Percentiles rank a stretch among this genome's conserved stretches.
Evolutionary conservation across 2,797 vertebrate species (phyloP).

Genomic region (Knipowitschia caucasica): DNA sequence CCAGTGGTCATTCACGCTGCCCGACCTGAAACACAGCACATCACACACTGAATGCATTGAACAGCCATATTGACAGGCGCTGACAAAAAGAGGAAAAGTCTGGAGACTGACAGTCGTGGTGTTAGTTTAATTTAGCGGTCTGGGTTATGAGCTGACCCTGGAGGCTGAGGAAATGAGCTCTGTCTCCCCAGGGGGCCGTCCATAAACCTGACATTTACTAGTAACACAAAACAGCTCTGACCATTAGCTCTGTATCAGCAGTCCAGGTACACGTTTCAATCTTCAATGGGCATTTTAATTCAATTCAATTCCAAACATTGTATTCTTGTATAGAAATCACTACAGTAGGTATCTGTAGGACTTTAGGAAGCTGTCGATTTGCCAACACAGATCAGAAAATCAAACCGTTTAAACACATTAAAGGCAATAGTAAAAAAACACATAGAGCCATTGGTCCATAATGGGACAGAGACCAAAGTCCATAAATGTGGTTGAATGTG

Average conservation of each 20-base stretch:
- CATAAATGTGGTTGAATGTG: too few species aligned
- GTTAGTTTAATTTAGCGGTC: conserved; percentile 21
- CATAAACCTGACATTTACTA: conserved; percentile 39
- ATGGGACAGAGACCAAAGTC: too few species aligned
- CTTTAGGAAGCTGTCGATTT: too few species aligned
- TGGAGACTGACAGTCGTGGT: conserved; percentile 2
- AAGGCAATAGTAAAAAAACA: too few species aligned
- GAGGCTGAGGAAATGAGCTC: conserved; percentile 34
- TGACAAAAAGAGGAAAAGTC: not conserved
- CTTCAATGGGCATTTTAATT: too few species aligned
- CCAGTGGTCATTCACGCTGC: conserved; percentile 91
- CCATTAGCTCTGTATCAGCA: conserved; percentile 7
- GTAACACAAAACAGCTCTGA: conserved; percentile 21
- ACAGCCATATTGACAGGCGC: not conserved
- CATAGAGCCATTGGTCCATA: too few species aligned
- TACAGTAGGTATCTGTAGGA: too few species aligned
- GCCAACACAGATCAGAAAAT: too few species aligned
- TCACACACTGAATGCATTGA: not conserved
- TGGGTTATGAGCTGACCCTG: conserved; percentile 23
- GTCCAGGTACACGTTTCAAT: conserved; percentile 14
- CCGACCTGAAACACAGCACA: conserved; percentile 75
- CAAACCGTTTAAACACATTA: too few species aligned
- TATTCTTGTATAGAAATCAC: too few species aligned
- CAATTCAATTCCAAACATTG: too few species aligned
- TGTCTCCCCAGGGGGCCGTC: conserved; percentile 20